A percentile compares a stretch with the other conserved stretches of the same genome.
phyloP scores from a whole-genome alignment of 2,113 vertebrate species.

The Cryptotis parvus region DNA sequence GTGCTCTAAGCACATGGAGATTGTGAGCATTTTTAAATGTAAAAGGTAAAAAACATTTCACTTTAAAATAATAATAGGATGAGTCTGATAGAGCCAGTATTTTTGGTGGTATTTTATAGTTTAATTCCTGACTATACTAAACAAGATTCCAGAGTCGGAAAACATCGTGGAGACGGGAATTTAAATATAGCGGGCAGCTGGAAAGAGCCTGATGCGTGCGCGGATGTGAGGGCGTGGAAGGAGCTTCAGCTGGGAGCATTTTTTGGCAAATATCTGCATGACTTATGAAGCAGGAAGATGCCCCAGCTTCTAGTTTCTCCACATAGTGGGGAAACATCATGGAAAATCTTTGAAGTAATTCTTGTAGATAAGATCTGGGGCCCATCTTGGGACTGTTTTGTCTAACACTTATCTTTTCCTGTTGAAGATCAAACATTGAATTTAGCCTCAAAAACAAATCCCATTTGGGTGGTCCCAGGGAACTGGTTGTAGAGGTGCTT shows the following conservation, averaged over 20 bases:
- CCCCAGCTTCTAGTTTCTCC: neutral
- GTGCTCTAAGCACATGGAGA: neutral
- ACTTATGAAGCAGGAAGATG: constrained; percentile 55
- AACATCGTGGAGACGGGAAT: constrained; percentile 59
- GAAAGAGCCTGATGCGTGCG: constrained; percentile 43
- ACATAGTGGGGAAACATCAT: neutral
- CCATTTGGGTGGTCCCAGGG: constrained; percentile 21
- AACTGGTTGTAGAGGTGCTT: neutral
- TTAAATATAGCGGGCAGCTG: constrained; percentile 79
- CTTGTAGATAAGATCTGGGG: neutral
- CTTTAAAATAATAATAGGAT: constrained; percentile 59
- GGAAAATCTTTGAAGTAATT: constrained; percentile 31
- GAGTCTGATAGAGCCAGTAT: constrained; percentile 30
- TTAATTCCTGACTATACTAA: constrained; percentile 64
- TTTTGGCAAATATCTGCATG: constrained; percentile 71
- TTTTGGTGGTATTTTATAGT: constrained; percentile 57
- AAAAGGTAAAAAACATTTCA: constrained; percentile 13
- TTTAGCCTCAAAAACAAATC: constrained; percentile 45
- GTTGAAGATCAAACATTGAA: constrained; percentile 37
- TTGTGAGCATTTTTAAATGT: constrained; percentile 9
- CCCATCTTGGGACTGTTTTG: constrained; percentile 41
- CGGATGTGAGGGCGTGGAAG: constrained; percentile 26
- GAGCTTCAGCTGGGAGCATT: constrained; percentile 60
- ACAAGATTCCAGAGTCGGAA: constrained; percentile 66
- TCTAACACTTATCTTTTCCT: constrained; percentile 54